Evolutionary conservation across 2,113 vertebrate genomes (phyloP).

Genomic region (Theristicus caerulescens): DNA sequence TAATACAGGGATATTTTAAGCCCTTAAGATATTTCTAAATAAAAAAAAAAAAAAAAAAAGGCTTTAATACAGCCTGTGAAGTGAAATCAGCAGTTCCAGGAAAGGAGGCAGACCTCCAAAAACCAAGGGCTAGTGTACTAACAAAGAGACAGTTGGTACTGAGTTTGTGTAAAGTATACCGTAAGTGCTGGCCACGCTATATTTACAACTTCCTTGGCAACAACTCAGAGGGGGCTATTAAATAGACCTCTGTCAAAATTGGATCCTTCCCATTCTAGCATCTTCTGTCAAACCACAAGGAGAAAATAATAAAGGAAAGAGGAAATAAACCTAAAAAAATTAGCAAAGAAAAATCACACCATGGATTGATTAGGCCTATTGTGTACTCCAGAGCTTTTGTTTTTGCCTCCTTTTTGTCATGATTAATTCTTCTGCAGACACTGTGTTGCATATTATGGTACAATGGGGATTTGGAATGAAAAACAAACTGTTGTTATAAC

Average conservation of each 20-base stretch:
- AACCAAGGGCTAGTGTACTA: background rate
- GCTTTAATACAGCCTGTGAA: background rate
- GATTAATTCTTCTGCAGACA: conserved; percentile 12
- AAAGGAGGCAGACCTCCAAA: background rate
- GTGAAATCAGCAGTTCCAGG: background rate
- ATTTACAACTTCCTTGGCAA: background rate
- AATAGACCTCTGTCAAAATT: background rate
- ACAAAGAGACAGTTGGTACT: background rate
- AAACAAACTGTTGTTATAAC: conserved; percentile 1
- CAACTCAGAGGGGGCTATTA: background rate
- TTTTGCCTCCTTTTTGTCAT: background rate
- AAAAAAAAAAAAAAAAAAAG: background rate
- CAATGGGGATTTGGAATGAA: background rate
- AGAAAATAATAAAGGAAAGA: background rate
- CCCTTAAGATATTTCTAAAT: background rate
- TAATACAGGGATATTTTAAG: background rate
- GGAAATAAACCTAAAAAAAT: background rate
- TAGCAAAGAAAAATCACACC: background rate
- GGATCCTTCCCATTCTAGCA: background rate
- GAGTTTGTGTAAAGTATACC: background rate
- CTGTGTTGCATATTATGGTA: background rate
- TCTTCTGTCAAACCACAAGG: background rate
- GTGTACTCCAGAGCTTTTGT: background rate
- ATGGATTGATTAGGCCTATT: background rate
- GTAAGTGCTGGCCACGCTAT: background rate